phyloP scores from a whole-genome alignment of 1,140 invertebrate genomes.

The Thrips palmi region DNA sequence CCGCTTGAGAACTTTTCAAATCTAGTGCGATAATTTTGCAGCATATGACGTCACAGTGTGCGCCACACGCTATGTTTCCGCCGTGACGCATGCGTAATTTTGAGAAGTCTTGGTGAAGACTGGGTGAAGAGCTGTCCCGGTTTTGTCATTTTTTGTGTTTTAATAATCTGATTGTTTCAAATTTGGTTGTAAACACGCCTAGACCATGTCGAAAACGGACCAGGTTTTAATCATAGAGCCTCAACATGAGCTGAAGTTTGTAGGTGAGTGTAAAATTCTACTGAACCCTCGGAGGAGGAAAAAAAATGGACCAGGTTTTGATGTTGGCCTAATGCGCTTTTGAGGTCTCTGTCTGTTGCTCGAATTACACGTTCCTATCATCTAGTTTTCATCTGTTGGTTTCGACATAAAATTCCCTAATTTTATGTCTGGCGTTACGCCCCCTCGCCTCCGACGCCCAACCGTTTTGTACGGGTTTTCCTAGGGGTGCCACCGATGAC shows the following conservation, averaged over 20 bases:
- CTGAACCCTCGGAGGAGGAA: constrained; percentile 7
- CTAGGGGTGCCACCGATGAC: no score
- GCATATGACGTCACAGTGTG: no score
- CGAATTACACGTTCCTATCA: constrained; percentile 1
- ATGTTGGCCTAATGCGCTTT: neutral
- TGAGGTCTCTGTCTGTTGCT: constrained; percentile 3
- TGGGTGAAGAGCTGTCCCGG: constrained; percentile 15
- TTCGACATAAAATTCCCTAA: neutral
- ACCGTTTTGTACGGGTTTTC: no score
- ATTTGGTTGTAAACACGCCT: constrained; percentile 11
- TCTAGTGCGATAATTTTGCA: no score
- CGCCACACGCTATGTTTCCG: no score
- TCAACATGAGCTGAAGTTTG: constrained; percentile 49
- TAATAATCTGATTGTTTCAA: constrained; percentile 8
- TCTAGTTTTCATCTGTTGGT: constrained; percentile 8
- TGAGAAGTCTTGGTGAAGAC: constrained; percentile 17
- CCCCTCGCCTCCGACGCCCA: no score
- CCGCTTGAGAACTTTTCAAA: no score
- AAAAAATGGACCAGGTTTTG: neutral
- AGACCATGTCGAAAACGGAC: constrained; percentile 29
- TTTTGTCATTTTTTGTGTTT: constrained; percentile 15
- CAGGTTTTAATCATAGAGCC: constrained; percentile 53
- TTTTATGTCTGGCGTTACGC: neutral
- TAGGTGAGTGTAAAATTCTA: constrained; percentile 29
- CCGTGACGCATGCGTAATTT: constrained; percentile 25